A percentile compares a stretch with the other conserved stretches of the same genome.
Evolutionary conservation across 2,797 vertebrate genomes (phyloP).

Genomic region (Cynopterus sphinx): DNA sequence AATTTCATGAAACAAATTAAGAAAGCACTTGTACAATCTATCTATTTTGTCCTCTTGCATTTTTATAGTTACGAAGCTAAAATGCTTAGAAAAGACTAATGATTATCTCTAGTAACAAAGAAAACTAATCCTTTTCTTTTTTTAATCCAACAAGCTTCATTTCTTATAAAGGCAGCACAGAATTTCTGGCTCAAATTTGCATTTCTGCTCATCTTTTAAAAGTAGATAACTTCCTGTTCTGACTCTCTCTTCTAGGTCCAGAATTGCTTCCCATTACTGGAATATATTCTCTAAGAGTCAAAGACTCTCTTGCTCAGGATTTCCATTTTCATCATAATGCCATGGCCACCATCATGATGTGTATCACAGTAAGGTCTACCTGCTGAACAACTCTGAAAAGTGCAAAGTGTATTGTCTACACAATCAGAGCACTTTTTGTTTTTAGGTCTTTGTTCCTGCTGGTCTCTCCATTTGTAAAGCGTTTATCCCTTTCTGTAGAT

Average conservation of each 20-base stretch:
- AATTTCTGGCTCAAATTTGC: background rate
- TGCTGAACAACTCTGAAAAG: background rate
- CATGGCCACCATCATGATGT: background rate
- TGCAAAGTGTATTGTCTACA: background rate
- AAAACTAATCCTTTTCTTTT: constrained; percentile 38
- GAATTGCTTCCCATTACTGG: background rate
- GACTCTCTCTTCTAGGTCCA: background rate
- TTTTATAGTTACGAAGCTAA: constrained; percentile 41
- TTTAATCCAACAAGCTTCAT: constrained; percentile 18
- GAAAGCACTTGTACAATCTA: constrained; percentile 50
- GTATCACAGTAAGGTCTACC: background rate
- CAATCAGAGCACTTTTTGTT: background rate
- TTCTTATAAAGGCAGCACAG: background rate
- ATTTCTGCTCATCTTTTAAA: background rate
- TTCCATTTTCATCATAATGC: background rate
- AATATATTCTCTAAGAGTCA: background rate
- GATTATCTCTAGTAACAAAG: constrained; percentile 1
- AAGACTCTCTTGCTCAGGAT: background rate
- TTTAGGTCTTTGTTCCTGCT: background rate
- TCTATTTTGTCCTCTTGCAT: constrained; percentile 55
- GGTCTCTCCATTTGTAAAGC: background rate
- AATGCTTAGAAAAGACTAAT: constrained; percentile 4
- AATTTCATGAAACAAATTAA: constrained; percentile 68
- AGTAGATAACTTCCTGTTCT: background rate
- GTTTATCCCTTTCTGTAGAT: background rate